A percentile compares a stretch with the other conserved stretches of the same genome.
phyloP scores from a whole-genome alignment of 2,888 invertebrate genomes.

The Ochropleura plecta region DNA sequence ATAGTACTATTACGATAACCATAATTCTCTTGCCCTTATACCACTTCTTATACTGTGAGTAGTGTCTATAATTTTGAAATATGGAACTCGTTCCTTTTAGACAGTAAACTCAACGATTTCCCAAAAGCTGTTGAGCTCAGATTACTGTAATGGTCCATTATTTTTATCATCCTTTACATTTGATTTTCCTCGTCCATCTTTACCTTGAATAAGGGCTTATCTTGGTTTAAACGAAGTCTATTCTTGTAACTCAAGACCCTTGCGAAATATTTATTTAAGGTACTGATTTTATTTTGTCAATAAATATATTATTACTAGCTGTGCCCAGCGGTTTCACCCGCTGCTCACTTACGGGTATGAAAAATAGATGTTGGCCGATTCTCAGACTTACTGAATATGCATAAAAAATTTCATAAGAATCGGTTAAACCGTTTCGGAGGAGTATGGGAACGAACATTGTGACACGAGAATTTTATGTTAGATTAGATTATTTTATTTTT shows the following conservation, averaged over 20 bases:
- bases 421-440: too few species aligned
- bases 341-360: too few species aligned
- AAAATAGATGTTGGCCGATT: too few species aligned
- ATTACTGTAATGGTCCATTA: conserved; percentile 22
- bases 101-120: conserved; percentile 1
- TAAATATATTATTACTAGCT: too few species aligned
- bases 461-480: too few species aligned
- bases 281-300: background rate
- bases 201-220: conserved; percentile 2
- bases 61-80: background rate
- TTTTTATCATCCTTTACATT: conserved; percentile 2
- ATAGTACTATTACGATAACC: too few species aligned
- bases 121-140: conserved; percentile 1
- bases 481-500: too few species aligned
- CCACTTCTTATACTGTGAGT: background rate
- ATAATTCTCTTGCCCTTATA: too few species aligned
- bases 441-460: too few species aligned
- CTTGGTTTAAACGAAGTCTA: background rate
- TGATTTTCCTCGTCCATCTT: background rate
- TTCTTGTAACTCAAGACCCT: background rate
- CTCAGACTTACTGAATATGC: too few species aligned
- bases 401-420: too few species aligned
- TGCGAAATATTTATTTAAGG: background rate
- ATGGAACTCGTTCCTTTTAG: background rate
- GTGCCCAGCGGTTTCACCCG: too few species aligned